Base-by-base conservation (phyloP, 2,113 vertebrate genomes). In the Prietella phreatophila region DNA sequence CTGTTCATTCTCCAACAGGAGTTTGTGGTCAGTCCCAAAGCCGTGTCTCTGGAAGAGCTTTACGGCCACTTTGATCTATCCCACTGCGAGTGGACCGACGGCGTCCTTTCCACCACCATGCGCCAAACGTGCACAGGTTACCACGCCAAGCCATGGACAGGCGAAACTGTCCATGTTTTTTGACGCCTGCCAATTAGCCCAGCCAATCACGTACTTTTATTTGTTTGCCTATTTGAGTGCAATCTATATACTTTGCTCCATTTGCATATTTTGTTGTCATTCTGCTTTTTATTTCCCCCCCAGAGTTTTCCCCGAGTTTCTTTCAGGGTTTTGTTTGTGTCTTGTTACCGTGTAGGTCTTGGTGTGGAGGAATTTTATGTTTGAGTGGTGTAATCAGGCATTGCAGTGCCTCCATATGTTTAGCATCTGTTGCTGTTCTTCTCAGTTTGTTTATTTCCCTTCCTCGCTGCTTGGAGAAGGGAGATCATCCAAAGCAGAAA, bases 401-500 rank as follows among this genome's bases (percentile, higher is more conserved):
- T 89, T 82, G 78, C 78, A 61, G 60, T 79, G 85, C 58, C 89
- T 85, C 88, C 83, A 60, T 88, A 82, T 82, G 76, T 84, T 89
- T 79, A 75, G 78, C 80, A 78, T 89, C 55, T 87, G 90, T 84
- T 88, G 61, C 67, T 85, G 67, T 87, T 85, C 83, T 82, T 87
- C 82, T 84, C 27, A 78, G 78, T 86, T 82, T 88, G 89, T 88
- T 75, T 85, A 85, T 61, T 80, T 89, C 69, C 67, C 47, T 80
- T 86, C 80, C 84, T 84, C 75, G 17, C 67, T 78, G 87, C n/a
- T 82, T 60, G 83, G 84, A 86, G 83, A 89, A 82, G 60, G 84
- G 86, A 86, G 85, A 69, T 89, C 85, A 86, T 89, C 85, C 82
- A 89, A 87, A 89, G 65, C 83, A 89, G 87, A 92, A 82, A 87